Base-by-base conservation (phyloP, 2,888 invertebrate species). In the Eupithecia inturbata region DNA sequence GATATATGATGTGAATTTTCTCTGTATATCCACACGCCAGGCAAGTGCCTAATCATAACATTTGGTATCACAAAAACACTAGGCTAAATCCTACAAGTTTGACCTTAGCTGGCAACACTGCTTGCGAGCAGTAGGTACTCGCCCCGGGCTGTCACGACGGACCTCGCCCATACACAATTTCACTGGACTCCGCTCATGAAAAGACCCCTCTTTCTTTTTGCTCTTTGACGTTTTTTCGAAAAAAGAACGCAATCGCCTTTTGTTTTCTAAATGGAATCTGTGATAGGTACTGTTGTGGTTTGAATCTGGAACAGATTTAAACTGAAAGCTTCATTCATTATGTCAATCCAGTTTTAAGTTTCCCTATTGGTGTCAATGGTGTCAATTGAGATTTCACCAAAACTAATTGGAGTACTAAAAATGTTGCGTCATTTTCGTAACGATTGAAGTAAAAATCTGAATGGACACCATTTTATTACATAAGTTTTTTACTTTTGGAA, bases 91-190 rank as follows among this genome's bases (percentile, higher is more conserved):
- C 67, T 64, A 57, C 49, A 71, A 53, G 62, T 62, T n/a, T 63
- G 72, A 69, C 66, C 74, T n/a, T 31, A 60, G 60, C 49, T 81
- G 81, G 84, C 87, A 87, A 85, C 86, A 87, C 36, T 31, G 62
- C 53, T 57, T 26, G 62, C 67, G 39, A 64, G 86, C 90, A 88
- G 89, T 89, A 88, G 88, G 85, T 85, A 77, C 70, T 31, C 31
- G 92, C 93, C 92, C 72, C 81, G 79, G 93, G 94, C 90, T 80
- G 89, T 93, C 94, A 94, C 94, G 94, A 93, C 83, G 82, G 81
- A 83, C 75, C 71, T 70, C 76, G 76, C 76, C 76, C 76, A 76
- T 75, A 73, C 88, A 91, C 92, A 89, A 91, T 91, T 89, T 89
- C 89, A 90, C 90, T 82, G 88, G 87, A 84, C 57, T 57, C 26